Conservation (phyloP, 1,140 invertebrate genomes). For the Scaptomyza graminum region DNA sequence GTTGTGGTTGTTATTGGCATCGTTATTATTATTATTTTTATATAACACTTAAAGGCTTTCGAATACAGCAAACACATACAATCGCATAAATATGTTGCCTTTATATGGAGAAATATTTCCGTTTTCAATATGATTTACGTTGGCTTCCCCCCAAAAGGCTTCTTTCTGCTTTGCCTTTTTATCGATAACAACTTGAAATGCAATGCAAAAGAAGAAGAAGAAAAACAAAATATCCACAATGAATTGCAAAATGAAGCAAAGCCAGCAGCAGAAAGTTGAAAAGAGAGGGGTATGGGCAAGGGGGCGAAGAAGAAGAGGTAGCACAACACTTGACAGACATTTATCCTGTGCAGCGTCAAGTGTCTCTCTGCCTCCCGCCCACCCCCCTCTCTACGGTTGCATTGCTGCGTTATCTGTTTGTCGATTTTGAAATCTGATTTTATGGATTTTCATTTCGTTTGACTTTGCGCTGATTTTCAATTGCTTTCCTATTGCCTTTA, state of each 20-base stretch:
- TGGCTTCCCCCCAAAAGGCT: constrained; percentile 25
- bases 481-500: constrained; percentile 26
- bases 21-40: constrained; percentile 79
- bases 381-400: constrained; percentile 8
- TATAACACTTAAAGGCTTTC: constrained; percentile 58
- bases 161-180: constrained; percentile 13
- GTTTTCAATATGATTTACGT: constrained; percentile 60
- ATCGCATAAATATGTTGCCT: constrained; percentile 60
- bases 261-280: constrained; percentile 3
- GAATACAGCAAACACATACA: constrained; percentile 1
- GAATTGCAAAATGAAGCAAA: constrained; percentile 35
- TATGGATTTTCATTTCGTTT: constrained; percentile 80
- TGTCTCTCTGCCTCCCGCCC: constrained; percentile 23
- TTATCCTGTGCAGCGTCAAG: constrained; percentile 49
- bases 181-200: constrained; percentile 79
- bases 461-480: constrained; percentile 79
- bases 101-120: constrained; percentile 29
- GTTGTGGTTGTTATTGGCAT: constrained; percentile 19
- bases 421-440: constrained; percentile 80
- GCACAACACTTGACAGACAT: constrained; percentile 41
- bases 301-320: not conserved
- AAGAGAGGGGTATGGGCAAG: constrained; percentile 5
- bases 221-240: constrained; percentile 14
- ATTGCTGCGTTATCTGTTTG: constrained; percentile 56
- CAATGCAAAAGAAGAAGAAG: constrained; percentile 52